Percentiles rank a stretch among this genome's conserved stretches.
These are phyloP conservation scores for Micropoecilia bifurca DNA, from an alignment of 2,797 vertebrate genomes.

Conservation along the genomic window DNA sequence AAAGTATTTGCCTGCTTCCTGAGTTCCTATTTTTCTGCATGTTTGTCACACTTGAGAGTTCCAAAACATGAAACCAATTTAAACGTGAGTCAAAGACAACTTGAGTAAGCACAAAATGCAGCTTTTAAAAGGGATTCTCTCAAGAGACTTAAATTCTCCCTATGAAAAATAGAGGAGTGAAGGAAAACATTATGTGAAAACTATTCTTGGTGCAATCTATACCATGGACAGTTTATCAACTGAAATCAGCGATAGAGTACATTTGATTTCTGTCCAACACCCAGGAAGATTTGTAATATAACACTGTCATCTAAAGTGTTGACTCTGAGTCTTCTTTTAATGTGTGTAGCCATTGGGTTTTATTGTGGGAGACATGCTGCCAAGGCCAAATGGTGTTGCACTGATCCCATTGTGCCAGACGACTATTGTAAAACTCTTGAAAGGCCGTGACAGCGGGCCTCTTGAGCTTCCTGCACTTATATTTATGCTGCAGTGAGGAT, in stretches of 20 bases:
- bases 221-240: not conserved
- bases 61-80: too few species aligned
- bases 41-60: too few species aligned
- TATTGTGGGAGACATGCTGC: conserved; percentile 43
- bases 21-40: too few species aligned
- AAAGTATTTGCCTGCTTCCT: too few species aligned
- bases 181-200: not conserved
- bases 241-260: conserved; percentile 1
- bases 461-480: conserved; percentile 1
- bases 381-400: conserved; percentile 61
- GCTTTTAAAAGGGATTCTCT: too few species aligned
- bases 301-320: conserved; percentile 48
- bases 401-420: conserved; percentile 26
- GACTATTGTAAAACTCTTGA: conserved; percentile 24
- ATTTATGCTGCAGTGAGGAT: conserved; percentile 2
- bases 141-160: not conserved
- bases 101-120: too few species aligned
- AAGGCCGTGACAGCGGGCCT: conserved; percentile 1
- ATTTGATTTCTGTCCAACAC: conserved; percentile 34
- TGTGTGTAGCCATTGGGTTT: conserved; percentile 46
- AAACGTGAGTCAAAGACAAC: too few species aligned
- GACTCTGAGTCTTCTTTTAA: conserved; percentile 60
- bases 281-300: conserved; percentile 29
- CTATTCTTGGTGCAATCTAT: not conserved
- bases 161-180: not conserved